Evolutionary conservation across 1,140 invertebrate species (phyloP), one percentile per base, ranked within the genome.

Genomic region (Euglossa dilemma): DNA sequence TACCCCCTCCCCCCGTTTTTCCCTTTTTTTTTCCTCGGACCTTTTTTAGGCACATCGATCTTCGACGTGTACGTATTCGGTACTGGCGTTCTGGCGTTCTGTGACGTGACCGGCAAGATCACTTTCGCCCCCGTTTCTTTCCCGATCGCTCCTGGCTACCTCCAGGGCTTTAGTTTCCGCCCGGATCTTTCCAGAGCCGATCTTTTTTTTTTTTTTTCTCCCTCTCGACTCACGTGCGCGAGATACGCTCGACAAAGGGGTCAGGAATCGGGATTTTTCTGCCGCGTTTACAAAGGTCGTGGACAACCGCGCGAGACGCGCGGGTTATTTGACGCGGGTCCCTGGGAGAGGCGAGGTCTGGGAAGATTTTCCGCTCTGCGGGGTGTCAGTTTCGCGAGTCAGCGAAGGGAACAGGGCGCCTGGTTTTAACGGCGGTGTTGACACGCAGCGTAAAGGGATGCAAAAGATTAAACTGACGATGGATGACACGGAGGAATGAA

Each of bases 111-210:
- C 67, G 81, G 52, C 71, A 87, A 87, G 86, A 87, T 87, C 86
- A 87, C 86, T 87, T 87, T 87, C 86, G 76, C 86, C 75, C 72
- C 56, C 28, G 25, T 75, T 84, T 84, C 64, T 73, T 84, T 78
- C 11, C 72, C 14, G 67, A 64, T 66, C 45, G 45, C 54, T 63
- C 18, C 14, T 23, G 9, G 9, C 11, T 18, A 16, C 4, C 47
- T 47, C 0, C 14, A 59, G 23, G 57, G 12, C 12, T 47, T 67
- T n/a, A n/a, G 6, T 18, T 45, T 56, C 50, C 11, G 23, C 20
- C 0, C n/a, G 20, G n/a, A 56, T 16, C 9, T 12, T 59, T 64
- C 9, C 2, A n/a, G 2, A 56, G 7, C 12, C 2, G 20, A 20
- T 2, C 23, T 47, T 6, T 36, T 8, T 18, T 50, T 66, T 66